Percentiles rank a stretch among this genome's conserved stretches.
Conservation (phyloP, 2,797 vertebrate genomes). For the Chrysolophus pictus region DNA sequence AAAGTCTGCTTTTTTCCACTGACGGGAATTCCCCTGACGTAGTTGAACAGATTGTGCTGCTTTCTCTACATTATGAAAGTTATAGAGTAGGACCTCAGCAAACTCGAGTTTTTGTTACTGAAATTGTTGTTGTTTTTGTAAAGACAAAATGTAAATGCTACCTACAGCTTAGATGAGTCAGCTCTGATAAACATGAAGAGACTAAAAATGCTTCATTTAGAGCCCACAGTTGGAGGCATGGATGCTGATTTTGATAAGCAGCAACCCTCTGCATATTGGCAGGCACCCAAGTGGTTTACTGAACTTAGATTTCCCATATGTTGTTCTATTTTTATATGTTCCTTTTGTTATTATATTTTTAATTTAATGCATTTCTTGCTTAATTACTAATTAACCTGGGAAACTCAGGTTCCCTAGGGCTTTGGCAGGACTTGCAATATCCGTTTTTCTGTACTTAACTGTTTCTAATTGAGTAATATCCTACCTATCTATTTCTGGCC, state of each 20-base stretch:
- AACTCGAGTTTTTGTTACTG: neutral
- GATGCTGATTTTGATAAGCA: constrained; percentile 65
- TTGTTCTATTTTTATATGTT: constrained; percentile 1
- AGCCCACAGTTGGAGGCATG: constrained; percentile 51
- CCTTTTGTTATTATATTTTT: constrained; percentile 47
- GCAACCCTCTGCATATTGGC: constrained; percentile 18
- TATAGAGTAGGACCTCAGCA: neutral
- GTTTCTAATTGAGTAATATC: constrained; percentile 14
- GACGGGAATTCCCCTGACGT: neutral
- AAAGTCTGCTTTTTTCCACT: constrained; percentile 16
- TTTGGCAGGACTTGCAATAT: neutral
- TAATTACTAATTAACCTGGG: constrained; percentile 11
- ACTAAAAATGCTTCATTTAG: constrained; percentile 69
- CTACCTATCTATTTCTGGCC: neutral
- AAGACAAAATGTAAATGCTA: constrained; percentile 14
- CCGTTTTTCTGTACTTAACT: neutral
- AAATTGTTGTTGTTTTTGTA: neutral
- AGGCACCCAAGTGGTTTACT: constrained; percentile 45
- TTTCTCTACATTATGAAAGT: neutral
- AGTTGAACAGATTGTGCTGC: neutral
- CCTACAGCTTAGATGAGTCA: constrained; percentile 32
- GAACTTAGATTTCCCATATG: constrained; percentile 55
- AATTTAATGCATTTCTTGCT: constrained; percentile 20
- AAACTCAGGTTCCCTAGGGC: constrained; percentile 48
- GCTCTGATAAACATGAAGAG: constrained; percentile 23